These are phyloP conservation scores for Mimumesa dahlbomi DNA, from an alignment of 2,888 invertebrate species.

Conservation along the genomic window DNA sequence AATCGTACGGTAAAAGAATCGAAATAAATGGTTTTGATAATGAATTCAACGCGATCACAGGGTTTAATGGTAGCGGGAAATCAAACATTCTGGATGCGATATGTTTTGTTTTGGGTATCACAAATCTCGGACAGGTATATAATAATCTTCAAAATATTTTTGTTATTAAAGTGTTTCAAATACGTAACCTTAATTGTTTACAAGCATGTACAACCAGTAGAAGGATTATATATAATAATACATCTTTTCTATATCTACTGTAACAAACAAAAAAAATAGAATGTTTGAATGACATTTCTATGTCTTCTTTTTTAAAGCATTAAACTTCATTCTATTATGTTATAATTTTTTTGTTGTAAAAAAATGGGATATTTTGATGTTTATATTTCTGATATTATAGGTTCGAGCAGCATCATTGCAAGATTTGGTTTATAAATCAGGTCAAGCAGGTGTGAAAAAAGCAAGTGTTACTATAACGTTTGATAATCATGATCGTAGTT, in stretches of 20 bases:
- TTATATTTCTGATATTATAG: slow-evolving; percentile 80
- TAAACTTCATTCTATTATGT: no score
- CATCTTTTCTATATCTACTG: no score
- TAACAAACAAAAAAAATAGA: no score
- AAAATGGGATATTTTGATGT: background rate
- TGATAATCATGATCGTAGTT: slow-evolving; percentile 91
- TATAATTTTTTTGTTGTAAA: background rate
- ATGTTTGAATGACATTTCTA: no score
- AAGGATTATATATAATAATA: no score
- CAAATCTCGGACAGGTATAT: slow-evolving; percentile 94
- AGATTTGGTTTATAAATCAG: slow-evolving; percentile 98
- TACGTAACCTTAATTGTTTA: no score
- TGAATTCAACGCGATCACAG: slow-evolving; percentile 98
- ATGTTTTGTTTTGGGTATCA: slow-evolving; percentile 98
- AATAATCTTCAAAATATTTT: no score
- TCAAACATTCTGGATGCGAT: slow-evolving; percentile 98
- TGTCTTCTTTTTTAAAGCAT: no score
- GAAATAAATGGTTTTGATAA: slow-evolving; percentile 96
- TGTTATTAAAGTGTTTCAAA: no score
- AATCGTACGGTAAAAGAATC: slow-evolving; percentile 96
- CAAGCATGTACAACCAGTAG: no score
- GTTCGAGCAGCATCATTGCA: slow-evolving; percentile 94
- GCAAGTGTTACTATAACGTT: slow-evolving; percentile 98
- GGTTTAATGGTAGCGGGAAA: slow-evolving; percentile 98
- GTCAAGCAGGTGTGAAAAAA: slow-evolving; percentile 97